Conservation (phyloP, 2,113 vertebrate genomes). For the Lamprologus tigripictilis region DNA sequence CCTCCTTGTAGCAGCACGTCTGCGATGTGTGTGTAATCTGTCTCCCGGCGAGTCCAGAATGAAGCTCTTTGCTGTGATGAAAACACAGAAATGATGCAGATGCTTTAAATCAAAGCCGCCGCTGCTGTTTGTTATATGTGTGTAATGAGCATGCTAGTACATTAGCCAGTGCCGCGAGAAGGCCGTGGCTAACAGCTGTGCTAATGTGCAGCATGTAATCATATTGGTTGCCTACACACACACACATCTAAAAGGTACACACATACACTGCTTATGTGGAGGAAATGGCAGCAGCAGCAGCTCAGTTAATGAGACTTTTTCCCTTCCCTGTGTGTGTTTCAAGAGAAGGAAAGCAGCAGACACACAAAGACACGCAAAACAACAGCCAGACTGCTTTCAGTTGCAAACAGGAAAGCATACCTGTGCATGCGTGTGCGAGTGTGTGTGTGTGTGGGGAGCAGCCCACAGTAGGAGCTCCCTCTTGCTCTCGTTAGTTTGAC, state of each 20-base stretch:
- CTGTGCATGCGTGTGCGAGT: neutral
- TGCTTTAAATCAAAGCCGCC: neutral
- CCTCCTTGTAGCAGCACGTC: neutral
- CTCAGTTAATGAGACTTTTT: slow-evolving; percentile 44
- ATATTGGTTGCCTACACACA: neutral
- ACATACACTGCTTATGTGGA: neutral
- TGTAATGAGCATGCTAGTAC: neutral
- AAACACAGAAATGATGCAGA: neutral
- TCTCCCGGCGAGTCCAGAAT: neutral
- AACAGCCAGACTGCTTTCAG: neutral
- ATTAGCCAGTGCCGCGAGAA: neutral
- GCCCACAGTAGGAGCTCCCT: neutral
- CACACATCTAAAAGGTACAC: neutral
- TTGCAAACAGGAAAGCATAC: neutral
- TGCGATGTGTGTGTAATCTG: neutral
- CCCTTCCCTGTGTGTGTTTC: neutral
- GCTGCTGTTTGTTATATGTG: neutral
- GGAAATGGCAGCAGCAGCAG: neutral
- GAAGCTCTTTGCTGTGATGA: neutral
- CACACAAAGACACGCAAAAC: neutral
- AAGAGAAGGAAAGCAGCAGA: neutral
- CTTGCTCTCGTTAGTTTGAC: slow-evolving; percentile 64
- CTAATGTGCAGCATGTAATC: neutral
- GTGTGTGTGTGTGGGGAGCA: neutral
- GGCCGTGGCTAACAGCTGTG: neutral